Evolutionary conservation across 2,797 vertebrate genomes (phyloP).

Genomic region (Enteromius argenteus): DNA sequence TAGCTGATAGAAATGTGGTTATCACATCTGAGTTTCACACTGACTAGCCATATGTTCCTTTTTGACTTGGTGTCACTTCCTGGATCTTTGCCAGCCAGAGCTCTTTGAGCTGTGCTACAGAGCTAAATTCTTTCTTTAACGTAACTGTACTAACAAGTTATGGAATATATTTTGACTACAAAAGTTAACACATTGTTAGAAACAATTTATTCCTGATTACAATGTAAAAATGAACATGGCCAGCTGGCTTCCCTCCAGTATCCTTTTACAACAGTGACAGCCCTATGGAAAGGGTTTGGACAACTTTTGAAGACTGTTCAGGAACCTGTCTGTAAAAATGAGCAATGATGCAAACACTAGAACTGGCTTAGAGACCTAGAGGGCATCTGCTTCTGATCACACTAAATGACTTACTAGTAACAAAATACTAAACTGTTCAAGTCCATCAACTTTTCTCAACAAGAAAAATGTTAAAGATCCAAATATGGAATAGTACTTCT

Average conservation of each 20-base stretch:
- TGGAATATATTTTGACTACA: neutral
- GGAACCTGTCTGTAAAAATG: slow-evolving; percentile 16
- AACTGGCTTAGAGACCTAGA: neutral
- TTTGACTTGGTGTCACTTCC: neutral
- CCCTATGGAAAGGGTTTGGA: slow-evolving; percentile 27
- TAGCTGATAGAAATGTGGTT: neutral
- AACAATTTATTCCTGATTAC: neutral
- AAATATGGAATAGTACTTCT: neutral
- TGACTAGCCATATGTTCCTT: neutral
- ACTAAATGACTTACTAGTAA: neutral
- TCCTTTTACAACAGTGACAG: slow-evolving; percentile 28
- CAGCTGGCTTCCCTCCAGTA: slow-evolving; percentile 34
- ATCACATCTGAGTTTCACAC: neutral
- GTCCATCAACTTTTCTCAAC: neutral
- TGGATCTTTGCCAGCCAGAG: neutral
- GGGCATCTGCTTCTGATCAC: slow-evolving; percentile 41
- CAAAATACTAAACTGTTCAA: slow-evolving; percentile 12
- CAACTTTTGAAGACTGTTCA: slow-evolving; percentile 31
- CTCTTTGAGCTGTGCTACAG: neutral
- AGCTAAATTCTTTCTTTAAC: neutral
- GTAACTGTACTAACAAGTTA: neutral
- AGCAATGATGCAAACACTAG: slow-evolving; percentile 31
- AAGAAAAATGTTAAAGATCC: slow-evolving; percentile 20
- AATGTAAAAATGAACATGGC: slow-evolving; percentile 22
- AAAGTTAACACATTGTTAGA: slow-evolving; percentile 3